Evolutionary conservation across 35 echinoderm and acorn worm genomes (phyloP), one percentile per base, ranked within the genome.

Genomic region (Apostichopus californicus): DNA sequence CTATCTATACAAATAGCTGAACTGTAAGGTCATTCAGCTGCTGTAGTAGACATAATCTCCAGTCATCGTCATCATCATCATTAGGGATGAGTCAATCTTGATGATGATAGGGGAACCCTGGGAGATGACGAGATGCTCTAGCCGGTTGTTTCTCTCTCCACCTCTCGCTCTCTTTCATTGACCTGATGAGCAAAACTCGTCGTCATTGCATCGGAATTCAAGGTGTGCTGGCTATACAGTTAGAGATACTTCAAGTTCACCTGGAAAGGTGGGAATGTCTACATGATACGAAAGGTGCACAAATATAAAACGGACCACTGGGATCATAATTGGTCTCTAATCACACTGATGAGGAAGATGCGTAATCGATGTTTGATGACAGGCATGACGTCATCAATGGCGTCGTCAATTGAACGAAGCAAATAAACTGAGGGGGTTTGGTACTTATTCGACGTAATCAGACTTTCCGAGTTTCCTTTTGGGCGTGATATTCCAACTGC

Each of bases 211-310:
- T 81, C 15, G 58, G 58, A 61, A 61, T 61, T 61, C 58, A 61
- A 61, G 58, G 58, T 61, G 58, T 61, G 58, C 58, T 46, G 1
- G 58, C 58, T 9, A 60, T 1, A 61, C 11, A 61, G 58, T 9
- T 61, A 61, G 34, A 46, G 34, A 8, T 17, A 53, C 46, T 3
- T n/a, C 55, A 28, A 28, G 26, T n/a, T 85, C 81, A 85, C 81
- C 81, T 85, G 81, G 81, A 85, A 85, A 85, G 81, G 81, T 85
- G 81, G 55, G 81, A 85, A 85, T 85, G 81, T 85, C 54, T 57
- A 85, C 81, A 58, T 85, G 81, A 85, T 85, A 85, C 81, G 81
- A 6, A 85, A 85, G 57, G 71, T 75, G 71, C 10, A 23, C 81
- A 85, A 85, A 85, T 85, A 58, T 15, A 85, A 46, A 46, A 58